These are phyloP conservation scores for Falcunculus frontatus DNA, from an alignment of 2,113 vertebrate genomes.

Conservation along the genomic window DNA sequence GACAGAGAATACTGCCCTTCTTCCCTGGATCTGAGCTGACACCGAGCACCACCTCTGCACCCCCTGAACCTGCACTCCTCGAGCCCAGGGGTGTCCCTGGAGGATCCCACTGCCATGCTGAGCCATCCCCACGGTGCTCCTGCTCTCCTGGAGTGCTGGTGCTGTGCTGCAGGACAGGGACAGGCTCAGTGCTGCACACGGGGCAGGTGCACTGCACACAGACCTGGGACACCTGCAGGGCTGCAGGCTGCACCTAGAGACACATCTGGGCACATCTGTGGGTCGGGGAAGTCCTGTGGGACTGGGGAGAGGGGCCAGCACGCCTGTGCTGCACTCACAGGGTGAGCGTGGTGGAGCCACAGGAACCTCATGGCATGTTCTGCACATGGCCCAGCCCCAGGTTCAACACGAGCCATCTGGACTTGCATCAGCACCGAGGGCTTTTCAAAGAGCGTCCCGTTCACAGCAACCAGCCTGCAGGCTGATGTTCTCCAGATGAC, in stretches of 20 bases:
- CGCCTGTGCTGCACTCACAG: neutral
- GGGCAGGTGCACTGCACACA: neutral
- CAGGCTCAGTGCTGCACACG: neutral
- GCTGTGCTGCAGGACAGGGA: neutral
- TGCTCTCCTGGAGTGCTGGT: neutral
- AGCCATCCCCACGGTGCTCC: rapidly evolving
- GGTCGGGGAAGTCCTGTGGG: neutral
- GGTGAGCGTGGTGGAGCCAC: neutral
- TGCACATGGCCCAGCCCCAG: slow-evolving; percentile 29
- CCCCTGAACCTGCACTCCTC: neutral
- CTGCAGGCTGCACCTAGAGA: neutral
- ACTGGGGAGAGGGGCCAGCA: neutral
- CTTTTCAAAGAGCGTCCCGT: slow-evolving; percentile 46
- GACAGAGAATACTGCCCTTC: neutral
- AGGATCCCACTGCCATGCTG: neutral
- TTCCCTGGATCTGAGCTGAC: neutral
- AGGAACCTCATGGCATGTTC: slow-evolving; percentile 43
- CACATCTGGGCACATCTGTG: neutral
- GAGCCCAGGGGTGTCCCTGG: neutral
- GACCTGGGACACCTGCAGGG: neutral
- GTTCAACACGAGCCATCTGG: slow-evolving; percentile 47
- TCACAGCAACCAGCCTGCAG: slow-evolving; percentile 48
- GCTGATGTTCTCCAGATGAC: slow-evolving; percentile 64
- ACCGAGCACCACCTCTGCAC: neutral
- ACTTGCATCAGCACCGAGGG: slow-evolving; percentile 51